These are phyloP conservation scores for Clarias fuscus DNA, from an alignment of 2,797 vertebrate species.

Conservation along the genomic window DNA sequence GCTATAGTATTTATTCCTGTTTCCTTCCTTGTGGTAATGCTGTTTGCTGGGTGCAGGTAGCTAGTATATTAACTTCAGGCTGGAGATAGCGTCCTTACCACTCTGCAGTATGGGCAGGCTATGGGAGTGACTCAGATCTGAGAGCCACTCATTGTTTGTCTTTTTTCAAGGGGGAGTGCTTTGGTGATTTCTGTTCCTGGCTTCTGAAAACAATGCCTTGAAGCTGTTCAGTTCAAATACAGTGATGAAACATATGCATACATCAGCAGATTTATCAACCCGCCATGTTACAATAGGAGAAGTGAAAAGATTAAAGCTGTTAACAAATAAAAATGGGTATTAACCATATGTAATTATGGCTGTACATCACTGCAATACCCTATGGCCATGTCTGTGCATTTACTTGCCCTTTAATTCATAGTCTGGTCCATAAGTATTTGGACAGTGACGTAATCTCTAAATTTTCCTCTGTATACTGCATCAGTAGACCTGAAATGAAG, in stretches of 20 bases:
- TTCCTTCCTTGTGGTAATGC: too few relatives aligned
- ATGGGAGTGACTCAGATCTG: not conserved
- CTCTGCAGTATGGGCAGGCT: constrained; percentile 1
- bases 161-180: not conserved
- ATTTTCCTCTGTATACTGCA: too few relatives aligned
- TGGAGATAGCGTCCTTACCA: not conserved
- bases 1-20: too few relatives aligned
- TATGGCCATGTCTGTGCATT: not conserved
- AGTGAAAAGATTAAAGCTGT: not conserved
- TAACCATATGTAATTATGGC: not conserved
- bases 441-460: too few relatives aligned
- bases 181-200: not conserved
- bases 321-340: not conserved
- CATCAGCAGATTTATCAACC: not conserved
- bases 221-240: not conserved
- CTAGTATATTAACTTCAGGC: not conserved
- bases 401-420: not conserved
- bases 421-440: too few relatives aligned
- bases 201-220: constrained; percentile 2
- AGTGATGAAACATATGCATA: not conserved
- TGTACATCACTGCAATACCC: not conserved
- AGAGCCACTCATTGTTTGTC: not conserved
- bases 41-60: not conserved
- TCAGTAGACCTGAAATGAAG: too few relatives aligned
- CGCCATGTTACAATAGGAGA: not conserved